phyloP scores from a whole-genome alignment of 2,888 invertebrate genomes.

The Strigamia crassipes region DNA sequence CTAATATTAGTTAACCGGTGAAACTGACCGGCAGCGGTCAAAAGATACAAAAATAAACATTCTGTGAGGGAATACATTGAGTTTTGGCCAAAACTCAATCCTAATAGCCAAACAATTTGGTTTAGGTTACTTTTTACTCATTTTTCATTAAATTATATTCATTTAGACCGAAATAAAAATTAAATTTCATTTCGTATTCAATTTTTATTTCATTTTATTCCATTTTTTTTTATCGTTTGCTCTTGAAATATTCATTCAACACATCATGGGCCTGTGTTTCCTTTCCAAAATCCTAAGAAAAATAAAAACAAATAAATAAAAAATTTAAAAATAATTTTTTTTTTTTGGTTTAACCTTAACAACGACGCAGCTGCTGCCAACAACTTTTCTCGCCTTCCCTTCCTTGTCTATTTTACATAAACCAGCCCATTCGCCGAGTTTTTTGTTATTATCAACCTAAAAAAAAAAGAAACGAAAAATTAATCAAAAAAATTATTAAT shows the following conservation, averaged over 20 bases:
- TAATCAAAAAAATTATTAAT: background rate
- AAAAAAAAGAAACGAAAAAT: no score
- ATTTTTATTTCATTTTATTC: constrained; percentile 19
- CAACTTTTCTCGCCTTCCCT: constrained; percentile 98
- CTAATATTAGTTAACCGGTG: no score
- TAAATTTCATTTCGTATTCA: no score
- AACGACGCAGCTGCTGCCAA: constrained; percentile 97
- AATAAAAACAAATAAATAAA: background rate
- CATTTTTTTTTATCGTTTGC: constrained; percentile 52
- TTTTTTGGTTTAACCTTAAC: constrained; percentile 70
- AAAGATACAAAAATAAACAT: no score
- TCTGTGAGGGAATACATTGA: no score
- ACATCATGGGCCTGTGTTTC: constrained; percentile 95
- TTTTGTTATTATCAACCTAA: constrained; percentile 92
- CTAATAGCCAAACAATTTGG: no score
- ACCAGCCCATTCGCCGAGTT: constrained; percentile 99
- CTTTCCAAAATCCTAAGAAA: constrained; percentile 89
- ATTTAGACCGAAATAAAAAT: no score
- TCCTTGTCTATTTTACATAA: constrained; percentile 99
- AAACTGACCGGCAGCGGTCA: no score
- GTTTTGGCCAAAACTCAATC: no score
- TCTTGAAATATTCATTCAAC: constrained; percentile 90
- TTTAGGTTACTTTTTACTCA: no score
- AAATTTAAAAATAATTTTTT: background rate
- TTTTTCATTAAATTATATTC: no score